Evolutionary conservation across 2,113 vertebrate species (phyloP).

Genomic region (Microtus pennsylvanicus): DNA sequence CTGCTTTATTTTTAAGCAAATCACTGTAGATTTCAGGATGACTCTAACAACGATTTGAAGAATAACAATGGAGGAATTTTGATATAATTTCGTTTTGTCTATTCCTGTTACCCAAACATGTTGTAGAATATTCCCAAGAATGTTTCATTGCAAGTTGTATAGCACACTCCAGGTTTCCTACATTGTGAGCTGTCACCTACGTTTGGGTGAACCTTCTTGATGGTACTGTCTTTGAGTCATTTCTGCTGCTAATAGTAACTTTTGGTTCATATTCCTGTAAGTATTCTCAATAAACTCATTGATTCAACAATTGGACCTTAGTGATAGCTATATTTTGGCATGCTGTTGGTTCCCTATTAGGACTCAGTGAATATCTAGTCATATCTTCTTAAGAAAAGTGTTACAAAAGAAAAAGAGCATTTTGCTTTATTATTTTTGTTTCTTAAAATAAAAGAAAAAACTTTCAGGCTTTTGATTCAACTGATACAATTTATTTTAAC

Average conservation of each 20-base stretch:
- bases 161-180: background rate
- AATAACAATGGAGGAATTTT: slow-evolving; percentile 28
- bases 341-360: background rate
- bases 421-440: background rate
- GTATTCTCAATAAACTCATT: background rate
- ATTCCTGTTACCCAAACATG: background rate
- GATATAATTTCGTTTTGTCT: slow-evolving; percentile 18
- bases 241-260: too few relatives aligned
- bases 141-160: background rate
- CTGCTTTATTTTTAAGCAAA: slow-evolving; percentile 21
- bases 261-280: background rate
- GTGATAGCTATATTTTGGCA: background rate
- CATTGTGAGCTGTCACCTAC: too few relatives aligned
- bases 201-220: background rate
- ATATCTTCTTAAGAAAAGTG: background rate
- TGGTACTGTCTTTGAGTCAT: background rate
- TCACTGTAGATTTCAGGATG: slow-evolving; percentile 56
- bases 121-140: background rate
- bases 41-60: slow-evolving; percentile 6
- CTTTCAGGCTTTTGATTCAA: background rate
- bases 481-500: background rate
- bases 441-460: slow-evolving; percentile 22
- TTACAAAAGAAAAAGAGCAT: background rate
- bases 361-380: background rate
- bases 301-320: background rate